Conservation (phyloP, 2,888 invertebrate genomes). For the Phania funesta region DNA sequence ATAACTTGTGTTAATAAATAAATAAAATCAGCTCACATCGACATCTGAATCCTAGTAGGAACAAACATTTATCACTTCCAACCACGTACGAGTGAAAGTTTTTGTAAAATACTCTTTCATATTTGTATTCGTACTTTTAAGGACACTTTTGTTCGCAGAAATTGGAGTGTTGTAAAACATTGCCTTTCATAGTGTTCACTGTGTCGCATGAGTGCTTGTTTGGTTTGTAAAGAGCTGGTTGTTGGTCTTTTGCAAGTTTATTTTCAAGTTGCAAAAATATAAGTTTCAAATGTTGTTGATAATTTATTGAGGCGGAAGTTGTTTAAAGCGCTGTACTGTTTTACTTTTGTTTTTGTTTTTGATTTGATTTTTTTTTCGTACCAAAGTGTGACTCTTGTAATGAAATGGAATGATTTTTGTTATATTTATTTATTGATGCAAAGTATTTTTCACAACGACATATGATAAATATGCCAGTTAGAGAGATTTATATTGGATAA, state of each 20-base stretch:
- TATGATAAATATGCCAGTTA: slow-evolving; percentile 13
- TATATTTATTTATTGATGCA: slow-evolving; percentile 33
- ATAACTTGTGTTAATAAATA: slow-evolving; percentile 53
- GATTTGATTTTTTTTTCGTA: background rate
- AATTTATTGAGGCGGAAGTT: slow-evolving; percentile 11
- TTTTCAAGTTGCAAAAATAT: slow-evolving; percentile 1
- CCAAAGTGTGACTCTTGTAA: slow-evolving; percentile 13
- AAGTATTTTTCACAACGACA: slow-evolving; percentile 31
- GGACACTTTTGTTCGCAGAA: background rate
- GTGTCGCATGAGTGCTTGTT: slow-evolving; percentile 29
- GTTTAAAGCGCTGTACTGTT: background rate
- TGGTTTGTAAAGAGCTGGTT: slow-evolving; percentile 13
- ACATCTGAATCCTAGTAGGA: background rate
- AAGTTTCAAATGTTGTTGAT: slow-evolving; percentile 9
- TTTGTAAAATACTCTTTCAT: too few relatives aligned
- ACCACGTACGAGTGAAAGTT: too few relatives aligned
- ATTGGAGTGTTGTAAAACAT: background rate
- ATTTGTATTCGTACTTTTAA: background rate
- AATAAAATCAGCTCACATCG: slow-evolving; percentile 7
- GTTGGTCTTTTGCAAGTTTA: background rate
- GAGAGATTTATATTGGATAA: slow-evolving; percentile 18
- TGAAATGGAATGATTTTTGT: slow-evolving; percentile 27
- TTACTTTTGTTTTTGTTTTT: background rate
- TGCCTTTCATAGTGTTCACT: background rate
- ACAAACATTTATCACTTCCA: background rate